These are phyloP conservation scores for Cladopsammia gracilis DNA, from an alignment of 64 coral and sea anemone genomes.

Conservation along the genomic window DNA sequence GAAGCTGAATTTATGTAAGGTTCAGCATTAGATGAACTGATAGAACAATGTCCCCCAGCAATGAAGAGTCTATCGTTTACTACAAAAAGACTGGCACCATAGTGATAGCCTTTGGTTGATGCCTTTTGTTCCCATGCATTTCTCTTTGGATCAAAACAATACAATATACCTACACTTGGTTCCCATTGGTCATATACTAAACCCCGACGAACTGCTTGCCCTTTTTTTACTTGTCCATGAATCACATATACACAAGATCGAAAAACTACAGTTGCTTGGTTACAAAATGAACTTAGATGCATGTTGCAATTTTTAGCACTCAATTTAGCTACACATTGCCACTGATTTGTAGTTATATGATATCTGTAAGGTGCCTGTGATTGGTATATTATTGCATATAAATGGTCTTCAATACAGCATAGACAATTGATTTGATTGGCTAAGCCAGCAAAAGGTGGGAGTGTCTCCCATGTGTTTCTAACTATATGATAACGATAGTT, in stretches of 20 bases:
- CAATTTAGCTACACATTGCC: neutral
- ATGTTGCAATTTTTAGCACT: neutral
- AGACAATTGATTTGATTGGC: neutral
- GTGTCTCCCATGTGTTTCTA: neutral
- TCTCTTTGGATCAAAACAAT: conserved; percentile 13
- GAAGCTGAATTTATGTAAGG: neutral
- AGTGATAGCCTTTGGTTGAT: neutral
- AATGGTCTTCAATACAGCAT: neutral
- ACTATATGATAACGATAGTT: conserved; percentile 2
- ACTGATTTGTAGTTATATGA: neutral
- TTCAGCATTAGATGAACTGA: neutral
- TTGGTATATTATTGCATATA: neutral
- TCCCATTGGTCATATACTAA: neutral
- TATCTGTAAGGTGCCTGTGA: neutral
- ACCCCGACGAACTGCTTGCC: too few species aligned
- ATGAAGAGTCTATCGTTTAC: neutral
- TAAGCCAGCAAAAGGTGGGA: neutral
- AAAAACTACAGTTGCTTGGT: neutral
- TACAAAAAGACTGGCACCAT: neutral
- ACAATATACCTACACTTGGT: neutral
- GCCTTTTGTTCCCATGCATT: neutral
- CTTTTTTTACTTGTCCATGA: neutral
- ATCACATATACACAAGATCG: neutral
- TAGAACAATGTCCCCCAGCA: neutral
- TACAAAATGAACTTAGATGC: neutral